These are phyloP conservation scores for Deroplatys truncata DNA, from an alignment of 2,888 invertebrate genomes.

Conservation along the genomic window DNA sequence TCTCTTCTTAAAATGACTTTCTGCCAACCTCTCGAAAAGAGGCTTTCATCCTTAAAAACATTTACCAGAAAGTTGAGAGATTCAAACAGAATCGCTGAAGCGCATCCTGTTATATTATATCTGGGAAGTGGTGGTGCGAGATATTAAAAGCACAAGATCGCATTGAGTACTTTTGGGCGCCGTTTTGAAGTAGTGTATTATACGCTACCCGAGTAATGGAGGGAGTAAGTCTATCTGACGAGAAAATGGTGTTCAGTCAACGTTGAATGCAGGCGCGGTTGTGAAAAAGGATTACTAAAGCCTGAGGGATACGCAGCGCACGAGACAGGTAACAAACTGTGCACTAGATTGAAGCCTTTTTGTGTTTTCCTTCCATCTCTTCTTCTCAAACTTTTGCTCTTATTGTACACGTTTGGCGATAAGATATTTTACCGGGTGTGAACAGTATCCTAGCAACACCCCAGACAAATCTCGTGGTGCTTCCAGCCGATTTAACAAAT, in stretches of 20 bases:
- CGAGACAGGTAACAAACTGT: not conserved
- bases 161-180: not conserved
- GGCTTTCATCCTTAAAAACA: not conserved
- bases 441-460: not conserved
- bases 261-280: not conserved
- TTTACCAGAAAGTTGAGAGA: not conserved
- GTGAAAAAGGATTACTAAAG: not conserved
- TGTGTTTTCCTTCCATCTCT: not conserved
- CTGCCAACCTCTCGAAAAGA: not conserved
- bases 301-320: not conserved
- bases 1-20: not conserved
- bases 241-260: not conserved
- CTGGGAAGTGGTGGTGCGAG: not conserved
- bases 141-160: not conserved
- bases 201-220: not conserved
- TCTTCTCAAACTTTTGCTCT: not conserved
- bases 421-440: not conserved
- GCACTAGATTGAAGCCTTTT: not conserved
- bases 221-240: not conserved
- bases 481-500: not conserved
- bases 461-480: not conserved
- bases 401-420: not conserved
- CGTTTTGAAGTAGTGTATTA: not conserved
- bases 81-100: not conserved
- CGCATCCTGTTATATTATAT: not conserved